phyloP scores from a whole-genome alignment of 2,888 invertebrate species.

The Aphelenchoides bicaudatus region DNA sequence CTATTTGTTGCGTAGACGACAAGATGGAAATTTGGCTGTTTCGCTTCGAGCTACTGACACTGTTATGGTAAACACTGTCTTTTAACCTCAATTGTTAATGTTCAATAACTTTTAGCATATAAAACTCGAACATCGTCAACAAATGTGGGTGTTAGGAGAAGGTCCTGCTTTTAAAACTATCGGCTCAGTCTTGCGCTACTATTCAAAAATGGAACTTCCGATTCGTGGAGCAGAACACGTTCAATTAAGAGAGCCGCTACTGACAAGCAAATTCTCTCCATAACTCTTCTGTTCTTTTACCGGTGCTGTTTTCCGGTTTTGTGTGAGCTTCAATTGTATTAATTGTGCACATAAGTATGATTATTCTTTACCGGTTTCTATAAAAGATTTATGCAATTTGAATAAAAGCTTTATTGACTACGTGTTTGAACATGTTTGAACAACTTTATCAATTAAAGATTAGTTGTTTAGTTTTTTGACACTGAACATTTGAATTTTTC shows the following conservation, averaged over 20 bases:
- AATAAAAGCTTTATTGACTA: background rate
- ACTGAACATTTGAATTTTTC: constrained; percentile 23
- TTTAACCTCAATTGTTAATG: constrained; percentile 26
- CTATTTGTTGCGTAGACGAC: constrained; percentile 42
- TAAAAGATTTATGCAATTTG: background rate
- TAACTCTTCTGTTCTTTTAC: background rate
- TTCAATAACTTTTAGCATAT: constrained; percentile 56
- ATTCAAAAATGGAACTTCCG: constrained; percentile 47
- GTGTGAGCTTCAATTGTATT: background rate
- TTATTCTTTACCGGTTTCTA: too few species aligned
- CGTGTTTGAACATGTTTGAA: background rate
- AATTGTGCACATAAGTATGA: background rate
- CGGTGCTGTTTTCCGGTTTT: background rate
- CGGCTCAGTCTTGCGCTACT: constrained; percentile 44
- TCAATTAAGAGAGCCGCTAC: constrained; percentile 32
- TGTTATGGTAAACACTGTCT: constrained; percentile 12
- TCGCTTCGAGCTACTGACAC: constrained; percentile 37
- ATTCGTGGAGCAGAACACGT: constrained; percentile 56
- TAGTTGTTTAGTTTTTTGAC: constrained; percentile 17
- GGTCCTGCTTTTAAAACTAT: constrained; percentile 49
- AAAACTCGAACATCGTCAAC: constrained; percentile 49
- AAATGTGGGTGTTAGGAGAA: constrained; percentile 52
- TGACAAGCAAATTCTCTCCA: background rate
- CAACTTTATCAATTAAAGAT: background rate
- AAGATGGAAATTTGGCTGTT: constrained; percentile 51